Evolutionary conservation across 2,113 vertebrate genomes (phyloP).

Genomic region (Saimiri boliviensis): DNA sequence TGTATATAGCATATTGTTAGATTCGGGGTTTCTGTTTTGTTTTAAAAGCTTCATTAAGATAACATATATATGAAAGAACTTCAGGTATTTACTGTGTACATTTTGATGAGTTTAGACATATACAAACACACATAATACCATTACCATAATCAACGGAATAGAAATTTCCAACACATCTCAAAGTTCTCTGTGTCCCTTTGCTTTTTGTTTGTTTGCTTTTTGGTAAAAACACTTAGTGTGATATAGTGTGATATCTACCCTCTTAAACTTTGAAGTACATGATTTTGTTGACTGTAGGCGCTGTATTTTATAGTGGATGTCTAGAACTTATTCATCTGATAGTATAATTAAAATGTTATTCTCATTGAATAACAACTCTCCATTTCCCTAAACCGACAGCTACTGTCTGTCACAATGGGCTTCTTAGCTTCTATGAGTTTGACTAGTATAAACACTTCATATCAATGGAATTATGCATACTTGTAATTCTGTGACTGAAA

Average conservation of each 20-base stretch:
- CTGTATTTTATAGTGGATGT: neutral
- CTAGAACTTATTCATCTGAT: neutral
- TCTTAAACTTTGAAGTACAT: neutral
- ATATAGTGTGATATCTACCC: neutral
- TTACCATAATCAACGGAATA: neutral
- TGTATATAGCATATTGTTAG: neutral
- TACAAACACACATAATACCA: neutral
- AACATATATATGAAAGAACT: neutral
- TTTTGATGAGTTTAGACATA: neutral
- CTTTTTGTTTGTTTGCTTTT: neutral
- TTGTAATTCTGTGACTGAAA: neutral
- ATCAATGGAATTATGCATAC: neutral
- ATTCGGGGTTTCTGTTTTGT: neutral
- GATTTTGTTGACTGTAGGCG: neutral
- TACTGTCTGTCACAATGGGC: neutral
- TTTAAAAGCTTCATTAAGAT: neutral
- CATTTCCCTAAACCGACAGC: neutral
- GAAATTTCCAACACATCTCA: neutral
- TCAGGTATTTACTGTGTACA: neutral
- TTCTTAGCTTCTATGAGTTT: neutral
- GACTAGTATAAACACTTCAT: neutral
- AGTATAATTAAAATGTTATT: neutral
- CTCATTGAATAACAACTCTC: neutral
- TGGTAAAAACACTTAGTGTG: neutral
- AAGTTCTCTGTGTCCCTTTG: neutral